Conservation (phyloP, 2,113 vertebrate species). For the Otus sunia region DNA sequence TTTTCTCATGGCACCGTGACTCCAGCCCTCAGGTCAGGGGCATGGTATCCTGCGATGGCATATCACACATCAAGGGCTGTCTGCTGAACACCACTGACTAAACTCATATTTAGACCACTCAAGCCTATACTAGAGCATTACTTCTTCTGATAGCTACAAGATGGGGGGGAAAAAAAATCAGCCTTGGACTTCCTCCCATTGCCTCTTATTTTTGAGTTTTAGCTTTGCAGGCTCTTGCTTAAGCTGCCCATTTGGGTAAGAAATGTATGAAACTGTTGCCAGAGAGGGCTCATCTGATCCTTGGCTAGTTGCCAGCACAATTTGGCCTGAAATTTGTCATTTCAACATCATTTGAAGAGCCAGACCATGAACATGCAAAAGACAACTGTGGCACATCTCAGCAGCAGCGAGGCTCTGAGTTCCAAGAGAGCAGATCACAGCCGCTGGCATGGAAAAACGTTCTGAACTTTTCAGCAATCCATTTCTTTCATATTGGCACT, state of each 20-base stretch:
- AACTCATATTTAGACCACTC: background rate
- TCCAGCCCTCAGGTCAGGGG: background rate
- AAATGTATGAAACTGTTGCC: background rate
- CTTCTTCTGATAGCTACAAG: background rate
- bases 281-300: background rate
- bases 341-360: conserved; percentile 9
- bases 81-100: background rate
- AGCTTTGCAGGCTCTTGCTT: background rate
- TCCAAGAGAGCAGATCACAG: background rate
- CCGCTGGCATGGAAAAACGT: background rate
- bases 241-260: background rate
- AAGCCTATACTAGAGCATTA: background rate
- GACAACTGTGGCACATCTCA: background rate
- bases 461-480: background rate
- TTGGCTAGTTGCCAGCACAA: background rate
- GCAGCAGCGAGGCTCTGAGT: background rate
- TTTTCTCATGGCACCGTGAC: background rate
- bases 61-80: background rate
- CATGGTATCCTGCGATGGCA: background rate
- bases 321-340: conserved; percentile 7
- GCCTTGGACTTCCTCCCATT: background rate
- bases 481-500: background rate
- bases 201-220: background rate
- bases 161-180: background rate
- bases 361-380: background rate